Conservation (phyloP, 2,797 vertebrate genomes). For the Jordanella pulchra region DNA sequence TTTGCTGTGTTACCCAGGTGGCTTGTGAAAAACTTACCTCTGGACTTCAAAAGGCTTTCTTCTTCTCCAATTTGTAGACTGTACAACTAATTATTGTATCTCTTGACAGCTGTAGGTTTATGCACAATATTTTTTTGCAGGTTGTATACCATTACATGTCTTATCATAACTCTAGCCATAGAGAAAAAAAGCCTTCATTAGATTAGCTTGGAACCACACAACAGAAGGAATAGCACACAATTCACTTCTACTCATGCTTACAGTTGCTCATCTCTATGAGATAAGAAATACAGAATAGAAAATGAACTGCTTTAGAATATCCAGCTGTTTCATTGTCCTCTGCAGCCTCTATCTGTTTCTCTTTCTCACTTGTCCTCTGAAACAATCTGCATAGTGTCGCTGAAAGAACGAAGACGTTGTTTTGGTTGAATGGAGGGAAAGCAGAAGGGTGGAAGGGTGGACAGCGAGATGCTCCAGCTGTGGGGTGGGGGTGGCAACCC, state of each 20-base stretch:
- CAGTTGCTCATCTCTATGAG: conserved; percentile 44
- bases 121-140: background rate
- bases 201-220: conserved; percentile 8
- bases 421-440: conserved; percentile 80
- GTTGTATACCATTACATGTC: background rate
- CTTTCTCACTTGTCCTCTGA: conserved; percentile 77
- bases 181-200: too few species aligned
- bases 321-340: conserved; percentile 86
- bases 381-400: conserved; percentile 85
- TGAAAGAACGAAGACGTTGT: conserved; percentile 81
- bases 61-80: background rate
- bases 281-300: conserved; percentile 71
- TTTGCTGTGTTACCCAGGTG: background rate
- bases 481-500: conserved; percentile 80
- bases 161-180: background rate
- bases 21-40: background rate
- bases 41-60: background rate
- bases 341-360: conserved; percentile 73
- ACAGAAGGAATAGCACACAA: background rate
- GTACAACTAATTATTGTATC: background rate
- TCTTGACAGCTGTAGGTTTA: background rate
- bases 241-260: conserved; percentile 12
- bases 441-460: conserved; percentile 65
- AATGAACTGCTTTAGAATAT: conserved; percentile 79
- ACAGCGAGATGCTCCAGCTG: conserved; percentile 83